These are phyloP conservation scores for Eremobia ochroleuca DNA, from an alignment of 2,888 invertebrate species.

Conservation along the genomic window DNA sequence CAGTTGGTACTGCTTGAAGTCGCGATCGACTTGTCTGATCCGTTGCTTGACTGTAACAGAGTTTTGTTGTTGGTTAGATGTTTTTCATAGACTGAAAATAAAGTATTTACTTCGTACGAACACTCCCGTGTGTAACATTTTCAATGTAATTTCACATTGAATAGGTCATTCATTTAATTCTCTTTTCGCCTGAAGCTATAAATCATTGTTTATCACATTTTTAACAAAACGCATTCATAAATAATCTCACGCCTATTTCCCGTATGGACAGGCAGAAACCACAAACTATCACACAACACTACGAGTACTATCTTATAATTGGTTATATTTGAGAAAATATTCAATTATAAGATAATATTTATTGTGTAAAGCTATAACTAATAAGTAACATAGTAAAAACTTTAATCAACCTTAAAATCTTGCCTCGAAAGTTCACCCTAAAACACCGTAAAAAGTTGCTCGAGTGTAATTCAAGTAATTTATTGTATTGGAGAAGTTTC, in stretches of 20 bases:
- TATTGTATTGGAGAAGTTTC: slow-evolving; percentile 46
- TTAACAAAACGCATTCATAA: background rate
- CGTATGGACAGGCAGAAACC: background rate
- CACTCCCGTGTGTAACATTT: background rate
- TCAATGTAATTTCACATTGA: background rate
- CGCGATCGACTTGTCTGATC: slow-evolving; percentile 82
- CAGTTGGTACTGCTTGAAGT: slow-evolving; percentile 74
- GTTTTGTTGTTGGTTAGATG: background rate
- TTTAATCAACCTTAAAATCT: background rate
- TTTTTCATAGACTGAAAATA: background rate
- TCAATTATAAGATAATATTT: background rate
- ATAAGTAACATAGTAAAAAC: background rate
- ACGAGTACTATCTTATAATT: background rate
- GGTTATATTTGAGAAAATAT: background rate
- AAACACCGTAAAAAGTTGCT: slow-evolving; percentile 3
- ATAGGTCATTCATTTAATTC: background rate
- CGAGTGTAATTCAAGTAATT: slow-evolving; percentile 35
- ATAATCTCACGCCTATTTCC: background rate
- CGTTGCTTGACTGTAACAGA: slow-evolving; percentile 82
- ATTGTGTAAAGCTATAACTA: too few species aligned
- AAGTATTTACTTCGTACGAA: background rate
- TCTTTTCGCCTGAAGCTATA: too few species aligned
- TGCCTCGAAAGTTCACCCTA: background rate
- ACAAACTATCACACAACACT: background rate
- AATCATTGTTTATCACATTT: background rate